These are phyloP conservation scores for Mechanitis messenoides DNA, from an alignment of 2,888 invertebrate species.

Conservation along the genomic window DNA sequence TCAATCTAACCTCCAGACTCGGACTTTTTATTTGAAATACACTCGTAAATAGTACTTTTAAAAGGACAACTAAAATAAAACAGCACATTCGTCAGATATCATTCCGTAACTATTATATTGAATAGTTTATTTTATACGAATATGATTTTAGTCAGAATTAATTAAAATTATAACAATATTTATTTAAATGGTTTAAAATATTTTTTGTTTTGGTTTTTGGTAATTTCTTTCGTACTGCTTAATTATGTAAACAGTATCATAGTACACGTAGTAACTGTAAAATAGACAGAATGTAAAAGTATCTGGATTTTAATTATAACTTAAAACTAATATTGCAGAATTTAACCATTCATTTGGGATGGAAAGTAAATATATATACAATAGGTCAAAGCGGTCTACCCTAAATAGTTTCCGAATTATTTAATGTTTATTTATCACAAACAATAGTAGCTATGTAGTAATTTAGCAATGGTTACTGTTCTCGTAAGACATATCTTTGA, in stretches of 20 bases:
- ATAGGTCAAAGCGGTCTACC: constrained; percentile 8
- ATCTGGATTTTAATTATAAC: constrained; percentile 41
- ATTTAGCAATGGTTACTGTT: constrained; percentile 4
- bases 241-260: no score
- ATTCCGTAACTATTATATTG: no score
- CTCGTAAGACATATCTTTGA: constrained; percentile 3
- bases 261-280: no score
- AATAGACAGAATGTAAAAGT: constrained; percentile 2
- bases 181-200: no score
- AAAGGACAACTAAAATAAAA: background rate
- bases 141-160: no score
- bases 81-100: background rate
- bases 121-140: no score
- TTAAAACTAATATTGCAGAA: constrained; percentile 46
- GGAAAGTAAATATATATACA: constrained; percentile 9
- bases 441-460: constrained; percentile 14
- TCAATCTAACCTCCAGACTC: constrained; percentile 48
- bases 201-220: no score
- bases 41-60: constrained; percentile 2
- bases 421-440: constrained; percentile 16
- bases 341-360: constrained; percentile 45
- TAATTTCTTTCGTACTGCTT: no score
- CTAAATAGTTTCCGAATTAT: constrained; percentile 18
- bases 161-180: no score
- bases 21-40: constrained; percentile 11